Evolutionary conservation across 2,113 vertebrate species (phyloP), one percentile per base, ranked within the genome.

Genomic region (Castor canadensis): DNA sequence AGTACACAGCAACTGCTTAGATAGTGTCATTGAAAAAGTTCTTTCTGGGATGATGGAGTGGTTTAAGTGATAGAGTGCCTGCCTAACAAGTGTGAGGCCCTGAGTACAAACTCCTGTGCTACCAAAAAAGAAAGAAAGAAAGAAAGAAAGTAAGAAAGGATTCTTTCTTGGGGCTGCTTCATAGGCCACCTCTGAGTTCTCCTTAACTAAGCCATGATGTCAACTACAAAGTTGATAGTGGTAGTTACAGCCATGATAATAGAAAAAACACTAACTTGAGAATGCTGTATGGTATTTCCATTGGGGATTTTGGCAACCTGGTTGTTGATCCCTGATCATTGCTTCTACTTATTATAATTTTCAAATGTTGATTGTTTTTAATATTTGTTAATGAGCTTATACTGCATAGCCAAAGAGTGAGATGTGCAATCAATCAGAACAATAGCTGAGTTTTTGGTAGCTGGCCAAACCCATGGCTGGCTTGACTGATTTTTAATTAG

Each of bases 401-500:
- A 66, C 71, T 86, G 47, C 80, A 88, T 20, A 82, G 58, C 76
- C 95, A 89, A 94, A 67, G 49, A 84, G 30, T 45, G 30, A 67
- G 89, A 54, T 35, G 30, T n/a, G 58, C 32, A 93, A 56, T 67
- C 58, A 6, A 19, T 87, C 79, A 80, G 54, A 71, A 87, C n/a
- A 56, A 38, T 75, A 73, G 67, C 92, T n/a, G 16, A 76, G 87
- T 26, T 20, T 84, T 93, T 91, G 95, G 79, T 75, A 16, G 60
- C 26, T 81, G 87, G 93, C 91, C 96, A 92, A 60, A 82, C 40
- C 22, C 35, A 35, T 8, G 35, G 3, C 86, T 91, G 80, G 7
- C 79, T 92, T 96, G 90, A 58, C 96, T 96, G 67, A 58, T 82
- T 96, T 97, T 96, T 90, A 81, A 91, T 88, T 94, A 96, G 66